These are phyloP conservation scores for Holotrichia oblita DNA, from an alignment of 1,140 invertebrate species.

Conservation along the genomic window DNA sequence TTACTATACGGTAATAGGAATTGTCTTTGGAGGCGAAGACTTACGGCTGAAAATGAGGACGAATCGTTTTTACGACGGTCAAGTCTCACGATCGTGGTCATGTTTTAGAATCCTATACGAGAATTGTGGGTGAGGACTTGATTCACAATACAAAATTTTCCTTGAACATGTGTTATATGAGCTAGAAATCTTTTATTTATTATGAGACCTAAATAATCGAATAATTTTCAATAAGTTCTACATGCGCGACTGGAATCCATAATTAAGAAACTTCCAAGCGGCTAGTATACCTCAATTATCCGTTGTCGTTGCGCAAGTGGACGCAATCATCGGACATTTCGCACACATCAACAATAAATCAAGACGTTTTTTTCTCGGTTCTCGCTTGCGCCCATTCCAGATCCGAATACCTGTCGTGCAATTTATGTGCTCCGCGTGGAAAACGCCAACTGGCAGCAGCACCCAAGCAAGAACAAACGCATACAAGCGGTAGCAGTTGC, in stretches of 20 bases:
- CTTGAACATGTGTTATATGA: too few species aligned
- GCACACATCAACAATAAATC: slow-evolving; percentile 36
- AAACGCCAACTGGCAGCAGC: slow-evolving; percentile 8
- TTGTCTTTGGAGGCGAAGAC: slow-evolving; percentile 6
- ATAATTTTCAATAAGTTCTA: slow-evolving; percentile 10
- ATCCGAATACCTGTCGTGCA: slow-evolving; percentile 27
- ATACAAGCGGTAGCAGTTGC: slow-evolving; percentile 14
- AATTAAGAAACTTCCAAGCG: slow-evolving; percentile 32
- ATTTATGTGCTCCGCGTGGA: slow-evolving; percentile 27
- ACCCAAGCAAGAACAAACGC: background rate
- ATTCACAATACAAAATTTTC: too few species aligned
- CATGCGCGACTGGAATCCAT: slow-evolving; percentile 32
- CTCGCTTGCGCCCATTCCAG: slow-evolving; percentile 28
- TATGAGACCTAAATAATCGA: slow-evolving; percentile 26
- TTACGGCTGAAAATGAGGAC: slow-evolving; percentile 22
- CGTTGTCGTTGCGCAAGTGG: slow-evolving; percentile 33
- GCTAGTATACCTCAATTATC: slow-evolving; percentile 8
- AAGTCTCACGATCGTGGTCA: background rate
- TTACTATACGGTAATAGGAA: slow-evolving; percentile 2
- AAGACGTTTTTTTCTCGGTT: slow-evolving; percentile 18
- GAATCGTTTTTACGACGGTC: slow-evolving; percentile 8
- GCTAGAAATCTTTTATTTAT: background rate
- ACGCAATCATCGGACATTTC: slow-evolving; percentile 34
- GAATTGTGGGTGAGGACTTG: slow-evolving; percentile 27
- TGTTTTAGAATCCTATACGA: background rate